These are phyloP conservation scores for Holothuria leucospilota DNA, from an alignment of 53 echinoderm and acorn worm species.

Conservation along the genomic window DNA sequence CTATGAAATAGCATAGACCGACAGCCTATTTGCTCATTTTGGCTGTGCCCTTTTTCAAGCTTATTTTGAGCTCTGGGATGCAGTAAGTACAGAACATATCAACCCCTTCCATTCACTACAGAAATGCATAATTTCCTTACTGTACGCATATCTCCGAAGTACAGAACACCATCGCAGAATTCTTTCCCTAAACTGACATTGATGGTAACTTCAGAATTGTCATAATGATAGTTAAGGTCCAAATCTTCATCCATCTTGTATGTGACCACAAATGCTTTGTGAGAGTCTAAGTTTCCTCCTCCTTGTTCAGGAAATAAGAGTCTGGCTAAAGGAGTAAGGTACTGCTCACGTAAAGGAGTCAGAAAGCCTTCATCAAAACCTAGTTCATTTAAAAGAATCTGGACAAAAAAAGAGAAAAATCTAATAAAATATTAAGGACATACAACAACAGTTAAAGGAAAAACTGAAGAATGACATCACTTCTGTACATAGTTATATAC, in stretches of 20 bases:
- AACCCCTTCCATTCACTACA: too few species aligned
- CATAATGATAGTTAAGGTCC: conserved; percentile 91
- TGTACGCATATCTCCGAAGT: conserved; percentile 93
- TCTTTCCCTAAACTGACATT: conserved; percentile 92
- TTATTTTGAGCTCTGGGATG: too few species aligned
- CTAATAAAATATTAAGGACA: too few species aligned
- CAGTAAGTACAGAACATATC: too few species aligned
- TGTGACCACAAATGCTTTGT: conserved; percentile 93
- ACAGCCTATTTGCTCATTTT: too few species aligned
- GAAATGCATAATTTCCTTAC: conserved; percentile 44
- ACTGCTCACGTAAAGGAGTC: conserved; percentile 71
- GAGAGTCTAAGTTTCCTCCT: conserved; percentile 81
- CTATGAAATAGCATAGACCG: too few species aligned
- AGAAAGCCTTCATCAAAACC: conserved; percentile 87
- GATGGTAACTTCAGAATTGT: conserved; percentile 94
- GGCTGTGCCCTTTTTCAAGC: too few species aligned
- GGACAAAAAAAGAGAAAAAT: background rate
- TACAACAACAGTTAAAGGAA: too few species aligned
- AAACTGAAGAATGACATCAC: too few species aligned
- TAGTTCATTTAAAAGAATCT: conserved; percentile 90
- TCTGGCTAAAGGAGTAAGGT: conserved; percentile 74
- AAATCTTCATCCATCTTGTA: conserved; percentile 95
- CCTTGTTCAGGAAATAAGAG: conserved; percentile 86
- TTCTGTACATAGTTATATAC: too few species aligned
- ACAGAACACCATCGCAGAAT: conserved; percentile 83